Conservation (phyloP, 2,888 invertebrate species). For the Melieria crassipennis region DNA sequence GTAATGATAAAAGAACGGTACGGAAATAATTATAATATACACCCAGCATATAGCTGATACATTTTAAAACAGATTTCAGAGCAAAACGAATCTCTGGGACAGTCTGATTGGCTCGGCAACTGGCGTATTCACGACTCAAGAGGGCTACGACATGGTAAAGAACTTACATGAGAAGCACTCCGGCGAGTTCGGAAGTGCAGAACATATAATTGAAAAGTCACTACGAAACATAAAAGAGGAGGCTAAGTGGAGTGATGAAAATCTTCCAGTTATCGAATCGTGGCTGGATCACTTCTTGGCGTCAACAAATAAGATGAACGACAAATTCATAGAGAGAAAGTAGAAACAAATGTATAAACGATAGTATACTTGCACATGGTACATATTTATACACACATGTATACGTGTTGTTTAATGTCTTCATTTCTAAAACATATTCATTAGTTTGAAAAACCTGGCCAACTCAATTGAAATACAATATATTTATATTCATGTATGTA, state of each 20-base stretch:
- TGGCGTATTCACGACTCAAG: slow-evolving; percentile 78
- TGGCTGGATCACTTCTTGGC: slow-evolving; percentile 74
- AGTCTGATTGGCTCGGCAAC: slow-evolving; percentile 79
- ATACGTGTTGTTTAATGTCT: no score
- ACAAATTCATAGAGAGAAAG: slow-evolving; percentile 3
- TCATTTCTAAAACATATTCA: no score
- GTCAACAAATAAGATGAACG: background rate
- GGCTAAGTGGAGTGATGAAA: slow-evolving; percentile 79
- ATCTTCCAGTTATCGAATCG: slow-evolving; percentile 77
- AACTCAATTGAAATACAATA: background rate
- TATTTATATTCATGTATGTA: background rate
- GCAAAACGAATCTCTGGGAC: slow-evolving; percentile 80
- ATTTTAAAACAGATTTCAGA: slow-evolving; percentile 70
- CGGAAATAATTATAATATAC: slow-evolving; percentile 45
- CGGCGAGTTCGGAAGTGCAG: slow-evolving; percentile 78
- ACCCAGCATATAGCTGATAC: no score
- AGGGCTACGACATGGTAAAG: slow-evolving; percentile 76
- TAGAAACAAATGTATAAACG: background rate
- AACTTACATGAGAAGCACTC: slow-evolving; percentile 72
- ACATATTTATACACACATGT: no score
- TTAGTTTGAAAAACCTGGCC: no score
- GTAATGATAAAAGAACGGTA: slow-evolving; percentile 74
- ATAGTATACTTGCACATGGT: background rate
- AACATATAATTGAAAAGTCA: slow-evolving; percentile 78
- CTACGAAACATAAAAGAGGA: slow-evolving; percentile 79